Percentiles rank a stretch among this genome's conserved stretches.
phyloP scores from a whole-genome alignment of 2,113 vertebrate species.

The Epinephelus cyanopodus region DNA sequence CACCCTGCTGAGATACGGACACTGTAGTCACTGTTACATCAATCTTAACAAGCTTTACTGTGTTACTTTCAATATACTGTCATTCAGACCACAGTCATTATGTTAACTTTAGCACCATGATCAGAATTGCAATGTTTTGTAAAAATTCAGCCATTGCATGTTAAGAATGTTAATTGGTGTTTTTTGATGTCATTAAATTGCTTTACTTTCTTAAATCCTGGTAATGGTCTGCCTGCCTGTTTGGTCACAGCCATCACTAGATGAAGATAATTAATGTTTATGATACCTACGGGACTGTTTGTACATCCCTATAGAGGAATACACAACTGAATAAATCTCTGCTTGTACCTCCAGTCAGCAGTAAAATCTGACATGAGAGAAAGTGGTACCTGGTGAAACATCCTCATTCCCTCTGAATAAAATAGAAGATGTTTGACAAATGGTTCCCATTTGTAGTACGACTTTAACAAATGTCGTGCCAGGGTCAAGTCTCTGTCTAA shows the following conservation, averaged over 20 bases:
- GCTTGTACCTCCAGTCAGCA: slow-evolving; percentile 21
- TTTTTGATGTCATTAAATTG: slow-evolving; percentile 83
- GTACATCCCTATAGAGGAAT: not conserved
- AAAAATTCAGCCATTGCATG: slow-evolving; percentile 79
- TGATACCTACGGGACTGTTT: not conserved
- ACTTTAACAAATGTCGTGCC: slow-evolving; percentile 40
- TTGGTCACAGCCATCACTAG: slow-evolving; percentile 1
- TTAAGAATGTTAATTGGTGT: slow-evolving; percentile 77
- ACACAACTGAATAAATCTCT: slow-evolving; percentile 15
- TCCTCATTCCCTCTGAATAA: slow-evolving; percentile 48
- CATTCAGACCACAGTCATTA: slow-evolving; percentile 13
- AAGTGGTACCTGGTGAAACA: slow-evolving; percentile 1
- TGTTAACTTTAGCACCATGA: slow-evolving; percentile 46
- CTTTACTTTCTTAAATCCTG: slow-evolving; percentile 78
- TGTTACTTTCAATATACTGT: slow-evolving; percentile 33
- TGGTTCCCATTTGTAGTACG: slow-evolving; percentile 11
- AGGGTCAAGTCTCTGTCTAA: slow-evolving; percentile 54
- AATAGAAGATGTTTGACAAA: slow-evolving; percentile 53
- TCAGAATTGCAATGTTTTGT: slow-evolving; percentile 64
- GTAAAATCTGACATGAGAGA: slow-evolving; percentile 16
- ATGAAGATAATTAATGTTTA: slow-evolving; percentile 5
- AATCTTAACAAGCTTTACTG: slow-evolving; percentile 55
- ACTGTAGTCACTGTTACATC: slow-evolving; percentile 32
- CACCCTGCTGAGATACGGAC: slow-evolving; percentile 19
- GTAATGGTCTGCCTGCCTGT: slow-evolving; percentile 46